A percentile compares a stretch with the other conserved stretches of the same genome.
Conservation (phyloP, 2,888 invertebrate genomes). For the Acanthococcus lagerstroemiae region DNA sequence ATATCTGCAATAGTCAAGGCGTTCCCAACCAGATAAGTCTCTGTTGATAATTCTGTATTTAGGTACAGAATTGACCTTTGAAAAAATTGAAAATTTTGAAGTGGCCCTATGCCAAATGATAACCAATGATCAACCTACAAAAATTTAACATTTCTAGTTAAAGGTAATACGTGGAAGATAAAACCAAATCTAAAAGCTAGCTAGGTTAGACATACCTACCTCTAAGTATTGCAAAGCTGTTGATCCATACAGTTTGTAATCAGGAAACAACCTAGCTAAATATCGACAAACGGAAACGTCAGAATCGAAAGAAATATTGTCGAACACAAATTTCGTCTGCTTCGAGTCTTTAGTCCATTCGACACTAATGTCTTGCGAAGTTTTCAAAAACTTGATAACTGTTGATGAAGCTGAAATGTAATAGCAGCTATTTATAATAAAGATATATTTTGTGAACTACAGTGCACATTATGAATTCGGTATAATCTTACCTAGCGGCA, state of each 20-base stretch:
- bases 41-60: constrained; percentile 9
- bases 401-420: constrained; percentile 17
- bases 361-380: constrained; percentile 4
- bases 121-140: constrained; percentile 30
- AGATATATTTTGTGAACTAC: neutral
- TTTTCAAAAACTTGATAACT: constrained; percentile 1
- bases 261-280: constrained; percentile 12
- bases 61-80: constrained; percentile 3
- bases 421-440: neutral
- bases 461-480: neutral
- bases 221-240: constrained; percentile 15
- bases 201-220: constrained; percentile 1
- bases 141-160: neutral
- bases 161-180: neutral
- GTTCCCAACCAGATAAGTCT: constrained; percentile 22
- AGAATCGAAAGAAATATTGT: constrained; percentile 13
- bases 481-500: neutral
- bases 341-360: constrained; percentile 19
- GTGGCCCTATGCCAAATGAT: constrained; percentile 16
- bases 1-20: constrained; percentile 22
- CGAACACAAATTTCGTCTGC: neutral
- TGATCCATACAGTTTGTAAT: constrained; percentile 17
- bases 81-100: constrained; percentile 4
- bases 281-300: constrained; percentile 21
- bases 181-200: neutral